phyloP scores from a whole-genome alignment of 1,140 invertebrate species.

The Mamestra configurata region DNA sequence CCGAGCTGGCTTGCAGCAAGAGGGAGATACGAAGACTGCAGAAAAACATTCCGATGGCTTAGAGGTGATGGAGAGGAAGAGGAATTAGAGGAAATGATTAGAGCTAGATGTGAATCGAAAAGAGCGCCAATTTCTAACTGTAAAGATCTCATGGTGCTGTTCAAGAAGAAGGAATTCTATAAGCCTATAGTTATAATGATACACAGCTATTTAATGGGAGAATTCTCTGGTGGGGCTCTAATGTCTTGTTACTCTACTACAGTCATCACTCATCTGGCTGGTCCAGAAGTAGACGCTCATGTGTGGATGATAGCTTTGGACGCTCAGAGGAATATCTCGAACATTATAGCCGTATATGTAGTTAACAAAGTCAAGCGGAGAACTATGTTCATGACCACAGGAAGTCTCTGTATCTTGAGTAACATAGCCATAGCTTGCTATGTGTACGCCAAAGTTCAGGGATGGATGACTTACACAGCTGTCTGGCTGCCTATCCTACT shows the following conservation, averaged over 20 bases:
- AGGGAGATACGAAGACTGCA: conserved; percentile 57
- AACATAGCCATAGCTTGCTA: conserved; percentile 52
- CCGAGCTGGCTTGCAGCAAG: conserved; percentile 56
- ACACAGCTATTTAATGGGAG: conserved; percentile 54
- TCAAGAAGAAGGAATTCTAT: conserved; percentile 59
- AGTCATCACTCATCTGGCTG: conserved; percentile 43
- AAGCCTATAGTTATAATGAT: conserved; percentile 55
- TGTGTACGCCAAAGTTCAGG: conserved; percentile 47
- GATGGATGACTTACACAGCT: conserved; percentile 44
- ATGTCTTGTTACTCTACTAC: conserved; percentile 53
- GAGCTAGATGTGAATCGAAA: conserved; percentile 22
- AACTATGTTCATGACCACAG: conserved; percentile 53
- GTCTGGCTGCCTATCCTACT: conserved; percentile 45
- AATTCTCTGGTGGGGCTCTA: conserved; percentile 55
- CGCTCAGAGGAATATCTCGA: conserved; percentile 44
- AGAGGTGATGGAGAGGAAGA: conserved; percentile 57
- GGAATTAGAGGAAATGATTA: conserved; percentile 56
- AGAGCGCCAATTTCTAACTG: conserved; percentile 9
- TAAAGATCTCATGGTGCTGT: conserved; percentile 27
- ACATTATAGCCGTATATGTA: conserved; percentile 47
- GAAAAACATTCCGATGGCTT: conserved; percentile 57
- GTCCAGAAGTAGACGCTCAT: conserved; percentile 46
- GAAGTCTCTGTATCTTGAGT: conserved; percentile 45
- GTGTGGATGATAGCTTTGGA: conserved; percentile 53
- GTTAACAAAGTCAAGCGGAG: conserved; percentile 52